Evolutionary conservation across 2,113 vertebrate genomes (phyloP).

Genomic region (Catharus minimus): DNA sequence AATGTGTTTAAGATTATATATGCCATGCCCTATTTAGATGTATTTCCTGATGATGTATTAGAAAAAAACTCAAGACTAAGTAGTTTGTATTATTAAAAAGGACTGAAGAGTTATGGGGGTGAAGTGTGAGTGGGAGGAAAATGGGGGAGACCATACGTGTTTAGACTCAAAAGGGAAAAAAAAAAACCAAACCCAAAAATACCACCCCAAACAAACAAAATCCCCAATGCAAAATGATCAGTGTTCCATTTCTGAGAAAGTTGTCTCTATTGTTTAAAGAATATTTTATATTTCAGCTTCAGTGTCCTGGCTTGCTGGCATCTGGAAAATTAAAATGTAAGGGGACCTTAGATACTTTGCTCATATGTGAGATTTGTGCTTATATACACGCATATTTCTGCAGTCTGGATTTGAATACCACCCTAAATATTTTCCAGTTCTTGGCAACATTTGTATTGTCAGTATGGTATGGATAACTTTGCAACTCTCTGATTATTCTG

Average conservation of each 20-base stretch:
- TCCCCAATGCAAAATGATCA: neutral
- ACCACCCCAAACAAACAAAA: neutral
- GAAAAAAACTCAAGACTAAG: neutral
- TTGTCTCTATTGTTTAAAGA: neutral
- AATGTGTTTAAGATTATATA: neutral
- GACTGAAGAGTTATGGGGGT: neutral
- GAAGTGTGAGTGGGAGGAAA: neutral
- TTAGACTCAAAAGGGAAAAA: neutral
- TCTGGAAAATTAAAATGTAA: neutral
- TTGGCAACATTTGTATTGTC: neutral
- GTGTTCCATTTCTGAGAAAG: neutral
- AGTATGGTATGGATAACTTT: neutral
- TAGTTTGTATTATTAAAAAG: neutral
- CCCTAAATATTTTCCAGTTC: neutral
- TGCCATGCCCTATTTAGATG: neutral
- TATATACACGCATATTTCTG: neutral
- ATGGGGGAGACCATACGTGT: neutral
- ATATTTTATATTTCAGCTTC: neutral
- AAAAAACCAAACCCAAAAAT: neutral
- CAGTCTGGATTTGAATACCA: neutral
- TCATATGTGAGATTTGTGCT: neutral
- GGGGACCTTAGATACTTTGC: neutral
- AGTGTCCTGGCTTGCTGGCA: neutral
- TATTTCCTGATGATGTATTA: neutral
- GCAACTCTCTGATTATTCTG: neutral